Percentiles rank a stretch among this genome's conserved stretches.
Evolutionary conservation across 2,888 invertebrate genomes (phyloP).

Genomic region (Rhamnusium bicolor): DNA sequence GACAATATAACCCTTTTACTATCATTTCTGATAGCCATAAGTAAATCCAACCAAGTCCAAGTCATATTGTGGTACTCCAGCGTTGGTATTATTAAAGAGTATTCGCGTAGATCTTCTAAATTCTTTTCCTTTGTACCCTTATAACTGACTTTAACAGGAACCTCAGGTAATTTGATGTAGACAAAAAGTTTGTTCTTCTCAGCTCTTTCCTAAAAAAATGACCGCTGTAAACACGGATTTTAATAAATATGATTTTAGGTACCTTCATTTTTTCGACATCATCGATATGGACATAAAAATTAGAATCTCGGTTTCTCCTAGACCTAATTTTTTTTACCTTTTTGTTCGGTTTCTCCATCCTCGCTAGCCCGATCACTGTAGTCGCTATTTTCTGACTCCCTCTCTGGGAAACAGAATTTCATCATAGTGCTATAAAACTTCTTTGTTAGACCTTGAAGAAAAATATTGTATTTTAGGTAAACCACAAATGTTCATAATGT

Average conservation of each 20-base stretch:
- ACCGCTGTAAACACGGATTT: background rate
- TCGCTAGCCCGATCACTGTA: constrained; percentile 74
- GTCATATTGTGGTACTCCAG: constrained; percentile 99
- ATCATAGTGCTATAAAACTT: constrained; percentile 98
- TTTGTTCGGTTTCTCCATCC: constrained; percentile 71
- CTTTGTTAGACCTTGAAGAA: constrained; percentile 83
- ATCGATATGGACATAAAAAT: constrained; percentile 92
- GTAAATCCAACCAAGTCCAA: constrained; percentile 99
- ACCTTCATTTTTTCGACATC: constrained; percentile 98
- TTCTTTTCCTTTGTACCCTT: constrained; percentile 99
- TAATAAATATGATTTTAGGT: background rate
- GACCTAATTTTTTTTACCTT: constrained; percentile 71
- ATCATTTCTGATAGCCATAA: constrained; percentile 95
- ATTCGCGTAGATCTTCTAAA: constrained; percentile 94
- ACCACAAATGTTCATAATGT: too few relatives aligned
- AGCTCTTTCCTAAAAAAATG: constrained; percentile 86
- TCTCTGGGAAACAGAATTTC: constrained; percentile 97
- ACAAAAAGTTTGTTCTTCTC: constrained; percentile 99
- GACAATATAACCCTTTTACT: constrained; percentile 89
- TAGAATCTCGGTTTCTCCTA: constrained; percentile 83
- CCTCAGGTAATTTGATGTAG: constrained; percentile 98
- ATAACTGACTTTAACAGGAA: constrained; percentile 86
- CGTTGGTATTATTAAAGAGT: constrained; percentile 94
- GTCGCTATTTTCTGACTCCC: constrained; percentile 89
- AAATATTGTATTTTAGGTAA: too few relatives aligned